Percentiles rank a stretch among this genome's conserved stretches.
phyloP scores from a whole-genome alignment of 1,140 invertebrate species.

The Drosophila bipectinata region DNA sequence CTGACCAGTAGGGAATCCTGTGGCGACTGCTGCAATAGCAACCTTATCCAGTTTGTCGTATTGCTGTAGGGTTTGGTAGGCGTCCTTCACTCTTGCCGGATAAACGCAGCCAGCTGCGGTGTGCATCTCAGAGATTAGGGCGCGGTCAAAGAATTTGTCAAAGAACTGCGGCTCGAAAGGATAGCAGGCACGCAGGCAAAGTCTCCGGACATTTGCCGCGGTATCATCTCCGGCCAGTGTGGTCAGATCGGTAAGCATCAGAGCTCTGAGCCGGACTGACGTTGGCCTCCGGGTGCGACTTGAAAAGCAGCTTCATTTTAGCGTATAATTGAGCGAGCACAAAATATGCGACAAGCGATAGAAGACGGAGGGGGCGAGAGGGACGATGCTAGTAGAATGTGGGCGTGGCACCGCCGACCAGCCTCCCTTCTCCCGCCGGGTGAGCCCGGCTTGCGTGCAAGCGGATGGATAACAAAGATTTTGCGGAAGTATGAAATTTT shows the following conservation, averaged over 20 bases:
- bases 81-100: slow-evolving; percentile 92
- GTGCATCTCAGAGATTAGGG: slow-evolving; percentile 68
- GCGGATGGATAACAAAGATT: slow-evolving; percentile 59
- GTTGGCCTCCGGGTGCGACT: slow-evolving; percentile 59
- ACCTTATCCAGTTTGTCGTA: slow-evolving; percentile 86
- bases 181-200: slow-evolving; percentile 86
- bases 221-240: slow-evolving; percentile 96
- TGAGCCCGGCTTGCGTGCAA: slow-evolving; percentile 5
- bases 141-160: slow-evolving; percentile 63
- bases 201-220: slow-evolving; percentile 89
- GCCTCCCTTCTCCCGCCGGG: neutral
- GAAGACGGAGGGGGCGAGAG: slow-evolving; percentile 50
- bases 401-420: slow-evolving; percentile 43
- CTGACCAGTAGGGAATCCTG: slow-evolving; percentile 97
- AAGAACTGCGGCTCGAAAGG: slow-evolving; percentile 63
- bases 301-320: slow-evolving; percentile 78
- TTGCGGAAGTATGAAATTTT: slow-evolving; percentile 79
- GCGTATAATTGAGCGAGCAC: slow-evolving; percentile 77
- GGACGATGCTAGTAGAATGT: slow-evolving; percentile 34
- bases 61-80: slow-evolving; percentile 86
- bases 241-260: slow-evolving; percentile 96
- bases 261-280: slow-evolving; percentile 47
- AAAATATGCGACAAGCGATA: slow-evolving; percentile 73
- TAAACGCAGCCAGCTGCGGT: slow-evolving; percentile 98
- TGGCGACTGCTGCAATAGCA: slow-evolving; percentile 95